phyloP scores from a whole-genome alignment of 2,888 invertebrate species.

The Sarcophaga variegata region DNA sequence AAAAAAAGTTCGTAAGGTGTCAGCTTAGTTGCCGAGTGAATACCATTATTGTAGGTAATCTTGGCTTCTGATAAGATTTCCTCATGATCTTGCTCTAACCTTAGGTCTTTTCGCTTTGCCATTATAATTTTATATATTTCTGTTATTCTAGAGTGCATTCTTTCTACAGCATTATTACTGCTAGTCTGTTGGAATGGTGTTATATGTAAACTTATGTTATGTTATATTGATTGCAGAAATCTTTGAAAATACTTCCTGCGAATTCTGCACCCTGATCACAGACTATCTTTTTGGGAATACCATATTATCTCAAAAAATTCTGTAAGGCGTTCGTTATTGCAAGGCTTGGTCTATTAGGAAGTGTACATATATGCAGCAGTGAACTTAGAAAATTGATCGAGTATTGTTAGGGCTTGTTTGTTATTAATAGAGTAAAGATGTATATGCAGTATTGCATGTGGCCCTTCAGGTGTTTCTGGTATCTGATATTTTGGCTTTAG shows the following conservation, averaged over 20 bases:
- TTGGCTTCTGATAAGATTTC: constrained; percentile 23
- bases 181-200: too few relatives aligned
- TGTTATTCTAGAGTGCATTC: constrained; percentile 5
- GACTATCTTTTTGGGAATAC: background rate
- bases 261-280: too few relatives aligned
- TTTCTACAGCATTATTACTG: too few relatives aligned
- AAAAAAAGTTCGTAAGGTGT: background rate
- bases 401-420: constrained; percentile 55
- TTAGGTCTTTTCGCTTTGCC: constrained; percentile 27
- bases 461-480: background rate
- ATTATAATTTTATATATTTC: constrained; percentile 51
- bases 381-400: constrained; percentile 7
- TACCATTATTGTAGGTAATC: too few relatives aligned
- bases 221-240: too few relatives aligned
- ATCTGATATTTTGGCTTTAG: constrained; percentile 58
- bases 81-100: constrained; percentile 7
- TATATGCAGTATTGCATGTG: constrained; percentile 63
- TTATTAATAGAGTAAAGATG: constrained; percentile 62
- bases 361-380: too few relatives aligned
- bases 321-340: background rate
- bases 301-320: background rate
- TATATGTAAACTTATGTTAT: too few relatives aligned
- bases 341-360: too few relatives aligned
- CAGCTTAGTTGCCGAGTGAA: too few relatives aligned
- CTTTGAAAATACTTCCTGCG: too few relatives aligned